Evolutionary conservation across 2,888 invertebrate genomes (phyloP).

Genomic region (Drosophila fulvimacula): DNA sequence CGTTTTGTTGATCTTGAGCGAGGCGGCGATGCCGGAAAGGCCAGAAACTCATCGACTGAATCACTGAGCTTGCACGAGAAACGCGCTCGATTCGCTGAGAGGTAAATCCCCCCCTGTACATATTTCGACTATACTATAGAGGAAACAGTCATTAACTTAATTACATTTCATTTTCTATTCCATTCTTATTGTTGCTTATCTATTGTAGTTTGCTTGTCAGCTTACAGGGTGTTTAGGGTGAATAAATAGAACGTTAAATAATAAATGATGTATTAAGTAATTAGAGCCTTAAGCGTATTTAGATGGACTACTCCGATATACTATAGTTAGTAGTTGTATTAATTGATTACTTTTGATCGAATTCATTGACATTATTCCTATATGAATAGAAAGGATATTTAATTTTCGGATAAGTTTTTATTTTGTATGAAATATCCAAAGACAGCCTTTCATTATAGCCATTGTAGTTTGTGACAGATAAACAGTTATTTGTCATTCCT

Average conservation of each 20-base stretch:
- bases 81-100: constrained; percentile 54
- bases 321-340: no score
- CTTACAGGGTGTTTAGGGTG: constrained; percentile 32
- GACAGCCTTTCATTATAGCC: no score
- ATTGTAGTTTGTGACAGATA: background rate
- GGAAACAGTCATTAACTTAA: constrained; percentile 44
- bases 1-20: constrained; percentile 63
- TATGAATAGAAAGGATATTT: background rate
- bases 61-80: constrained; percentile 54
- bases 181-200: constrained; percentile 17
- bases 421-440: background rate
- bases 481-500: background rate
- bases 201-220: constrained; percentile 14
- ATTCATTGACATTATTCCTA: no score
- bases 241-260: background rate
- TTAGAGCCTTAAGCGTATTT: background rate
- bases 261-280: background rate
- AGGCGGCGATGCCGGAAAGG: constrained; percentile 19
- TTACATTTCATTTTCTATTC: constrained; percentile 37
- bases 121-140: background rate
- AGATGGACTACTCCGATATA: background rate
- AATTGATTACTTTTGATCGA: no score
- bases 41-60: constrained; percentile 54
- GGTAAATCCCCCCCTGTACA: constrained; percentile 54
- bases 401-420: background rate